These are phyloP conservation scores for Diarsia rubi DNA, from an alignment of 2,888 invertebrate genomes.

Conservation along the genomic window DNA sequence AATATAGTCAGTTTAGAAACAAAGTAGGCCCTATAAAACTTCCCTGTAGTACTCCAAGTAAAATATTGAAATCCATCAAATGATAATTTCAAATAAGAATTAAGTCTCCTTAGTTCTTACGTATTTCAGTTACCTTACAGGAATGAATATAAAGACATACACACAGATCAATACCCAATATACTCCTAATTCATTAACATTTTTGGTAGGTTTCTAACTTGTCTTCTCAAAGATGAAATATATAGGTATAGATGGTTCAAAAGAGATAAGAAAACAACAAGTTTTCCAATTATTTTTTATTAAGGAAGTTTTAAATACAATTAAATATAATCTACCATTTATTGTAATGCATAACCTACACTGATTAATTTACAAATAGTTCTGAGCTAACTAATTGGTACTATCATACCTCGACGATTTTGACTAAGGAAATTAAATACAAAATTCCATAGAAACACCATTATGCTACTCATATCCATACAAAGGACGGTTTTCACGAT, in stretches of 20 bases:
- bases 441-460: slow-evolving; percentile 67
- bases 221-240: neutral
- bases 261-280: slow-evolving; percentile 22
- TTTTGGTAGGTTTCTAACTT: neutral
- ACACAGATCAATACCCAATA: slow-evolving; percentile 1
- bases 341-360: slow-evolving; percentile 76
- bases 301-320: slow-evolving; percentile 87
- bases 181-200: neutral
- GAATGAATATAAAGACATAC: neutral
- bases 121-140: neutral
- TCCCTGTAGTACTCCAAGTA: neutral
- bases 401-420: slow-evolving; percentile 74
- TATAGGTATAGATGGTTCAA: neutral
- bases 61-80: neutral
- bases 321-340: slow-evolving; percentile 78
- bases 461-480: slow-evolving; percentile 67
- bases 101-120: neutral
- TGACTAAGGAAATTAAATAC: slow-evolving; percentile 77
- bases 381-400: slow-evolving; percentile 73
- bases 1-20: neutral
- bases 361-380: slow-evolving; percentile 81
- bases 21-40: neutral
- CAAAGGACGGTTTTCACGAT: slow-evolving; percentile 76
- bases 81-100: neutral
- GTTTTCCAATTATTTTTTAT: slow-evolving; percentile 79